Conservation (phyloP, 2,888 invertebrate genomes). For the Lithophane leautieri region DNA sequence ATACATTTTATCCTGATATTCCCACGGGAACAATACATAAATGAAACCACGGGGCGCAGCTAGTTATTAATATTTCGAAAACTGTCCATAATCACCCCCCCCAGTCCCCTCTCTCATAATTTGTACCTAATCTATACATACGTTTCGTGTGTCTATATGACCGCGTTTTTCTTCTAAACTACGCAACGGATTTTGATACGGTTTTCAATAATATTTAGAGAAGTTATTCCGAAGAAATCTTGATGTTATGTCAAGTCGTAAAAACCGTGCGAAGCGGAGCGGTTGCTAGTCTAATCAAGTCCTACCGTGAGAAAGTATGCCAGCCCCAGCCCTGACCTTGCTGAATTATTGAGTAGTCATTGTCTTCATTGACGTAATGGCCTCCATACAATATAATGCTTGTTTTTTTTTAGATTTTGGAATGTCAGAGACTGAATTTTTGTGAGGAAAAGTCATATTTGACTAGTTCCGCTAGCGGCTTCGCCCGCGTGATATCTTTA, state of each 20-base stretch:
- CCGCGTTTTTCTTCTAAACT: not conserved
- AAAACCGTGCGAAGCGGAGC: not conserved
- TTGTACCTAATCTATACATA: too few relatives aligned
- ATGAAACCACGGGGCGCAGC: too few relatives aligned
- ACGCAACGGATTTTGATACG: not conserved
- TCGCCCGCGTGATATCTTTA: too few relatives aligned
- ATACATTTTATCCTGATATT: too few relatives aligned
- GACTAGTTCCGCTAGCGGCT: too few relatives aligned
- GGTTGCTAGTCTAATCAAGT: not conserved
- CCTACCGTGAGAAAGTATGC: not conserved
- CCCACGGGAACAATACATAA: too few relatives aligned
- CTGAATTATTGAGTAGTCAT: conserved; percentile 12
- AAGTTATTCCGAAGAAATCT: not conserved
- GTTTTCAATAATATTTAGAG: not conserved
- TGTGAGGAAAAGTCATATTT: not conserved
- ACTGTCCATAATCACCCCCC: not conserved
- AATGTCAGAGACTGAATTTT: not conserved
- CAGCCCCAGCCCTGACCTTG: conserved; percentile 8
- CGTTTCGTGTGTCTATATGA: too few relatives aligned
- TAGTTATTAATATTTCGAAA: not conserved
- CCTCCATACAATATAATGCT: not conserved
- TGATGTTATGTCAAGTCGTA: not conserved
- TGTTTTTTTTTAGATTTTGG: conserved; percentile 1
- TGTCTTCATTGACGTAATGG: not conserved
- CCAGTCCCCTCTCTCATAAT: too few relatives aligned